Evolutionary conservation across 2,888 invertebrate genomes (phyloP), one percentile per base, ranked within the genome.

Genomic region (Harmothoe impar): DNA sequence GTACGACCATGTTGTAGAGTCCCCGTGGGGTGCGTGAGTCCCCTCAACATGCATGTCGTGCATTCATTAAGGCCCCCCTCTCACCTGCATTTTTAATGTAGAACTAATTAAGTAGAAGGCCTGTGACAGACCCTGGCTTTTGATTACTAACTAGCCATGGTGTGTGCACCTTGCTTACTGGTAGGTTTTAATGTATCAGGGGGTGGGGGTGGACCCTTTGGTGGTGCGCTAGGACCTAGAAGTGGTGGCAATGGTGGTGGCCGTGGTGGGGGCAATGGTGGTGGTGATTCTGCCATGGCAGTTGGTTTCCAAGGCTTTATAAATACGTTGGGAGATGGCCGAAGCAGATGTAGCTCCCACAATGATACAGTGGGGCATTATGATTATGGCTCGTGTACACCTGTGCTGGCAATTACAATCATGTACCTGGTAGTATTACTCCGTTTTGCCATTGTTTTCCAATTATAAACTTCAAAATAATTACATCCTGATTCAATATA

Each of bases 111-210:
- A 72, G 72, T 25, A 29, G 72, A 25, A 72, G 72, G 72, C 29
- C 1, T 72, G 72, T 29, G 72, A 72, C 72, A 72, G 72, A 72
- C 72, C 29, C 29, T 25, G 25, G 29, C 31, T 29, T 29, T 72
- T 72, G 72, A 72, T 72, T 72, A 72, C 72, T 72, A 72, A 62
- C 62, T 62, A 62, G 62, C 62, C 62, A 62, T 62, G 62, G 62
- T 62, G 62, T 62, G 62, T 62, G 62, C 62, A 20, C 62, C 62
- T 62, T n/a, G n/a, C 62, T 62, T n/a, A 62, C 62, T 62, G 20
- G 62, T 62, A n/a, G n/a, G 62, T 10, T 7, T 43, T 43, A 43
- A 43, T 3, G 43, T 7, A 7, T 43, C 43, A 43, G 43, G 43
- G 43, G 43, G 43, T 43, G 43, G 43, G n/a, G 3, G 43, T 43